A percentile compares a stretch with the other conserved stretches of the same genome.
phyloP scores from a whole-genome alignment of 2,113 vertebrate species.

The Rhinolophus ferrumequinum region DNA sequence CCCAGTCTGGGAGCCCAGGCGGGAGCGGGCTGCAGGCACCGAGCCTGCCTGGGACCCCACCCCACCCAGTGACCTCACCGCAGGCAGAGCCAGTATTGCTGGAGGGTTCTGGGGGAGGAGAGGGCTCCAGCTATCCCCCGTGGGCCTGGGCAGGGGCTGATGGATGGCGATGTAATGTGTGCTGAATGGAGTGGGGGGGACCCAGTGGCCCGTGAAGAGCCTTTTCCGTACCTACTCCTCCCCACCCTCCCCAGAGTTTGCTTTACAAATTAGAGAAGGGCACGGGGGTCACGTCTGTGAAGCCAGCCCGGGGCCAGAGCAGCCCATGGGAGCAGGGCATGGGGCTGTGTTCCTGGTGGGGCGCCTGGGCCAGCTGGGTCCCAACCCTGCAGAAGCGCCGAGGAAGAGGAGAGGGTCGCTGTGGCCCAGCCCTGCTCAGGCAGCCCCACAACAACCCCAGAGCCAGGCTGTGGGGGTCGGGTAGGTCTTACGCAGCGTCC shows the following conservation, averaged over 20 bases:
- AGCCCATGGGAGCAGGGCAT: too few species aligned
- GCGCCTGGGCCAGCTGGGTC: not conserved
- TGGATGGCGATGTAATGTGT: not conserved
- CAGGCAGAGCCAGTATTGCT: not conserved
- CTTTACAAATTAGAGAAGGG: slow-evolving; percentile 85
- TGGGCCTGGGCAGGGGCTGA: not conserved
- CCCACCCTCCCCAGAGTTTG: slow-evolving; percentile 80
- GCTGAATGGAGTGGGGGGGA: slow-evolving; percentile 79
- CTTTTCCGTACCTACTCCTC: slow-evolving; percentile 79
- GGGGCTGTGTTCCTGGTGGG: too few species aligned
- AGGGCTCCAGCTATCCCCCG: not conserved
- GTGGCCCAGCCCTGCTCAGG: not conserved
- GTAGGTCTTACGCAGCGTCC: accelerated
- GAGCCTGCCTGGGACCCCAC: too few species aligned
- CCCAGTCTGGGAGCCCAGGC: not conserved
- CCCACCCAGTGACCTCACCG: not conserved
- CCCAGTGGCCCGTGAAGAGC: slow-evolving; percentile 83
- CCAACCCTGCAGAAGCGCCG: not conserved
- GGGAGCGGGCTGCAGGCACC: too few species aligned
- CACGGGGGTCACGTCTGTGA: slow-evolving; percentile 79
- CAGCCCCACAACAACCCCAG: not conserved
- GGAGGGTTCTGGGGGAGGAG: not conserved
- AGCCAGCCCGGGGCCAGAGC: too few species aligned
- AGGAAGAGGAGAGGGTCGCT: not conserved
- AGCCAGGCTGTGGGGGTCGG: too few species aligned